Evolutionary conservation across 2,113 vertebrate genomes (phyloP), one percentile per base, ranked within the genome.

Genomic region (Lipophrys pholis): DNA sequence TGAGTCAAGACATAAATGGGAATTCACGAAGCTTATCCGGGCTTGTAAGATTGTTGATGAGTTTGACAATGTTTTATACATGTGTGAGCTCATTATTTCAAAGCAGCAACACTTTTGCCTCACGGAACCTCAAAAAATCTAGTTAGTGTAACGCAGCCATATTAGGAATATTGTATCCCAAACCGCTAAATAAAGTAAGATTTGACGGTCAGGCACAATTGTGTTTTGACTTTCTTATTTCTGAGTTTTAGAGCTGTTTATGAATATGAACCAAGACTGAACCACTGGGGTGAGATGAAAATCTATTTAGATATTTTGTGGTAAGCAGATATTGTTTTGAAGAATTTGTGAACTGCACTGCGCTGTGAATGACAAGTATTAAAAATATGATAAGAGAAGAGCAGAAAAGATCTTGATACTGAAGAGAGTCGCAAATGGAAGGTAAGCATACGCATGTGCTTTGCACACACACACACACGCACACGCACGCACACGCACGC

Each of bases 321-420:
- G 46, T 43, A 50, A 73, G 71, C 75, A 71, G 73, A 64, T 76
- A 72, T 73, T 82, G 76, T 79, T 85, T 77, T 79, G 69, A 65
- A 73, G 70, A 73, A 45, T 72, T 77, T 82, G 59, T 41, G 64
- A 78, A 57, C 70, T 63, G 43, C 58, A 38, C 49, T 59, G 42
- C 42, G 43, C 58, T 81, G 69, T 16, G 74, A 56, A 75, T 12
- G 11, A 10, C 11, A 11, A 54, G 46, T 69, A 74, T 89, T 82
- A 88, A 81, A 83, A 67, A 89, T 80, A 62, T 80, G 81, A 39
- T 56, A 11, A 71, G 69, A 83, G 81, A 84, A 80, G 75, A 63
- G 42, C 21, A 30, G 21, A 30, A 30, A 30, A 74, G 68, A 81
- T 82, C 66, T 64, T 49, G 75, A 69, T 42, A 10, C 54, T 64